A percentile compares a stretch with the other conserved stretches of the same genome.
phyloP scores from a whole-genome alignment of 2,888 invertebrate genomes.

The Acrobasis repandana region DNA sequence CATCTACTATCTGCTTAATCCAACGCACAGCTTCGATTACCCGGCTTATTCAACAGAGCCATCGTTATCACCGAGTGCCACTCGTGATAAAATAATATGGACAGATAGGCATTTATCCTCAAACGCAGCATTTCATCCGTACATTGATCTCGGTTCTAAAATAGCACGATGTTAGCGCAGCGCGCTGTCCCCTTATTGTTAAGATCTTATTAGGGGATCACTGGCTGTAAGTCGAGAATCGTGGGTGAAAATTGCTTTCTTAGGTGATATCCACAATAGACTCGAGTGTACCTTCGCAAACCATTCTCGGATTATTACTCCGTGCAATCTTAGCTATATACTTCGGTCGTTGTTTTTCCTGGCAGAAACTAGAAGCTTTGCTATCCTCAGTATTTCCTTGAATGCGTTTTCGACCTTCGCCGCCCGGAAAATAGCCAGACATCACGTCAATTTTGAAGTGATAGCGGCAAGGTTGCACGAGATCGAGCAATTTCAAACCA shows the following conservation, averaged over 20 bases:
- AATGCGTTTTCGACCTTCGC: slow-evolving; percentile 13
- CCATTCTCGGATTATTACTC: slow-evolving; percentile 1
- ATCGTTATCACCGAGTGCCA: slow-evolving; percentile 9
- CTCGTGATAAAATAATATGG: slow-evolving; percentile 14
- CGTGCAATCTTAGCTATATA: background rate
- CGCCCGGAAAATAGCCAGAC: slow-evolving; percentile 10
- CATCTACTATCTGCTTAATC: slow-evolving; percentile 2
- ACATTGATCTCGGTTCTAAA: slow-evolving; percentile 21
- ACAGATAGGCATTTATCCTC: slow-evolving; percentile 9
- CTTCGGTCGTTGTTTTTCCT: background rate
- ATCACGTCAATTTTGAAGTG: slow-evolving; percentile 8
- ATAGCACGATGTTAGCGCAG: slow-evolving; percentile 12
- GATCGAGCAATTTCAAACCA: background rate
- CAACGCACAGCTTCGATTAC: background rate
- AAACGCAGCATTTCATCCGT: slow-evolving; percentile 10
- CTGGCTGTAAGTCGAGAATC: slow-evolving; percentile 8
- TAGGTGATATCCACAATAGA: slow-evolving; percentile 12
- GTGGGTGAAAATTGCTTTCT: slow-evolving; percentile 10
- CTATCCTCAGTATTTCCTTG: slow-evolving; percentile 11
- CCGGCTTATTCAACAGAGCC: slow-evolving; percentile 15
- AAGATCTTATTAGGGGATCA: slow-evolving; percentile 18
- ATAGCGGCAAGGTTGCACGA: slow-evolving; percentile 2
- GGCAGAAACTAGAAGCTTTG: slow-evolving; percentile 1
- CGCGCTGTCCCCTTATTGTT: slow-evolving; percentile 18
- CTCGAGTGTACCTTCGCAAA: slow-evolving; percentile 3